Conservation (phyloP, 92 coral and sea anemone genomes). For the Pocillopora grandis region DNA sequence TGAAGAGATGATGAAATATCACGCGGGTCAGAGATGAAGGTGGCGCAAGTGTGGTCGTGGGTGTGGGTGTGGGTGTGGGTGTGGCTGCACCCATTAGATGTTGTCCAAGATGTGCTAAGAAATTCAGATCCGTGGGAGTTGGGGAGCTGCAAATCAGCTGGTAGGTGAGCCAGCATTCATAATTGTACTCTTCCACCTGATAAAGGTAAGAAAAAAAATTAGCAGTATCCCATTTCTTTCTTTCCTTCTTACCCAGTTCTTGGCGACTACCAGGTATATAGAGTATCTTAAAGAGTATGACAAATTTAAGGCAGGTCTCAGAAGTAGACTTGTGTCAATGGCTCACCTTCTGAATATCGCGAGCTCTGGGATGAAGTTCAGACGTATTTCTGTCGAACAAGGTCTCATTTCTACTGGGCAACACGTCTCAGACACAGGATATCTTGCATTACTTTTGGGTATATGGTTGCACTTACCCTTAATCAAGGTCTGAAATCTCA, state of each 20-base stretch:
- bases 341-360: too few species aligned
- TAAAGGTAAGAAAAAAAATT: neutral
- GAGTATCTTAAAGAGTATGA: too few species aligned
- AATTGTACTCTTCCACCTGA: slow-evolving; percentile 69
- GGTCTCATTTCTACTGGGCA: too few species aligned
- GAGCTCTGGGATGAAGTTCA: too few species aligned
- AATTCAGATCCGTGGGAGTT: slow-evolving; percentile 31
- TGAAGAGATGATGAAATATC: slow-evolving; percentile 62
- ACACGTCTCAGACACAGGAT: too few species aligned
- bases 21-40: slow-evolving; percentile 64
- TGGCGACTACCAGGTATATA: too few species aligned
- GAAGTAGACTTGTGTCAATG: too few species aligned
- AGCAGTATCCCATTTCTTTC: neutral
- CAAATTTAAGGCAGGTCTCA: too few species aligned
- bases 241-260: neutral
- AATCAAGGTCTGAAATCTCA: too few species aligned
- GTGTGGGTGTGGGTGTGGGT: neutral
- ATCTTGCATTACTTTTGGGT: too few species aligned
- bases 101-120: slow-evolving; percentile 49
- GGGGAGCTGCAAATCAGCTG: slow-evolving; percentile 55
- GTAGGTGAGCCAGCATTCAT: slow-evolving; percentile 73
- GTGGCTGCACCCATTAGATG: slow-evolving; percentile 4
- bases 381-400: too few species aligned
- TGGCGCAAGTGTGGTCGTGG: slow-evolving; percentile 39
- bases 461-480: too few species aligned